Base-by-base conservation (phyloP, 2,888 invertebrate species). In the Tholera decimalis region DNA sequence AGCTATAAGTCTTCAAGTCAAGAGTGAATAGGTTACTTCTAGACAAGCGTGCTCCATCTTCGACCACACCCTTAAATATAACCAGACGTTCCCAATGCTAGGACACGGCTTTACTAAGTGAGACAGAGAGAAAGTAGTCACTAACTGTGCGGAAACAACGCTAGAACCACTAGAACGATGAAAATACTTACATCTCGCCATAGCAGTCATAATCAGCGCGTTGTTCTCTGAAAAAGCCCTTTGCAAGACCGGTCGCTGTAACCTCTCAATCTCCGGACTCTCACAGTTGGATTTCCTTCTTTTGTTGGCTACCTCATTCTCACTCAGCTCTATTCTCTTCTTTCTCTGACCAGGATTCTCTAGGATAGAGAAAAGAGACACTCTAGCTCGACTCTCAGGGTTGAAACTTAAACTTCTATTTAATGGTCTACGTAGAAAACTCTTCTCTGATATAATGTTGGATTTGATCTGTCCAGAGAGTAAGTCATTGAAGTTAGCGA, bases 191-290 rank as follows among this genome's bases (percentile, higher is more conserved):
- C 96, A 97, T 91, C 97, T 91, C 18, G 97, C 97, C 71, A 98
- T 90, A 0, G 98, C 98, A 11, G 96, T 96, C 96, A 97, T 97
- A 15, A 97, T 97, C 0, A 97, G 97, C 0, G 97, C 97, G 86
- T 98, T 98, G 50, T 97, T 98, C 75, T 98, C 98, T 0, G 98
- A 98, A 79, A 97, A 96, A 26, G 97, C 97, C 54, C 98, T 92
- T 76, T 97, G 96, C 58, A 97, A 83, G 1, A 93, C 85, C 0
- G 96, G 95, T 68, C 96, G 84, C 1, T 81, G 79, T 0, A 80
- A 11, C 9, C 79, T 80, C 39, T 80, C 73, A 1, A 77, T 13
- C 1, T 67, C 65, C 0, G 85, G 85, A 70, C 72, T 80, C 0
- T 73, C 62, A 37, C 63, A 78, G 5, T 85, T 89, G 0, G 91